Evolutionary conservation across 2,888 invertebrate species (phyloP).

Genomic region (Apodemia mormo): DNA sequence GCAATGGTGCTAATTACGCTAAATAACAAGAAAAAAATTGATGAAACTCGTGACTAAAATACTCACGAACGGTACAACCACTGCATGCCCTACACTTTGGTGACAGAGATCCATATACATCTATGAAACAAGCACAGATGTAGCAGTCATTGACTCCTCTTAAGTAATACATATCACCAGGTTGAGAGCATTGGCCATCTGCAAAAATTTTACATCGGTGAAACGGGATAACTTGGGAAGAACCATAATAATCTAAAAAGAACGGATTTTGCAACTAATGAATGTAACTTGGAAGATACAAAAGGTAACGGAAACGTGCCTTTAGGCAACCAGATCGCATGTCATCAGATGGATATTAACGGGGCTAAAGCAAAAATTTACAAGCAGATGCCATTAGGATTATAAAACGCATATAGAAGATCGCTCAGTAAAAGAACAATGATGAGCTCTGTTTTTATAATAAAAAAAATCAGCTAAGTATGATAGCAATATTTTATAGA

Average conservation of each 20-base stretch:
- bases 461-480: too few relatives aligned
- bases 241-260: not conserved
- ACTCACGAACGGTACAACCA: constrained; percentile 42
- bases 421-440: too few relatives aligned
- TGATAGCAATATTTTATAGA: too few relatives aligned
- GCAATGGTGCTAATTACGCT: not conserved
- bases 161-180: constrained; percentile 58
- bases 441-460: too few relatives aligned
- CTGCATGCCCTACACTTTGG: constrained; percentile 56
- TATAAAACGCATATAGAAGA: too few relatives aligned
- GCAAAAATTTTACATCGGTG: constrained; percentile 4
- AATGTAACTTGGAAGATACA: constrained; percentile 20
- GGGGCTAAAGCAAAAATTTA: too few relatives aligned
- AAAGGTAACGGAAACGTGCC: not conserved
- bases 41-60: constrained; percentile 19
- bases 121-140: constrained; percentile 60
- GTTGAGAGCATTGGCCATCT: constrained; percentile 44
- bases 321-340: not conserved
- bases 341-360: not conserved
- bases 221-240: not conserved
- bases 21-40: not conserved
- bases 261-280: constrained; percentile 15
- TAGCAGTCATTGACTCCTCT: constrained; percentile 44
- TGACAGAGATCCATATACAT: constrained; percentile 38
- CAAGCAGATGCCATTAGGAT: too few relatives aligned